phyloP scores from a whole-genome alignment of 2,888 invertebrate genomes.

The Clanis bilineata region DNA sequence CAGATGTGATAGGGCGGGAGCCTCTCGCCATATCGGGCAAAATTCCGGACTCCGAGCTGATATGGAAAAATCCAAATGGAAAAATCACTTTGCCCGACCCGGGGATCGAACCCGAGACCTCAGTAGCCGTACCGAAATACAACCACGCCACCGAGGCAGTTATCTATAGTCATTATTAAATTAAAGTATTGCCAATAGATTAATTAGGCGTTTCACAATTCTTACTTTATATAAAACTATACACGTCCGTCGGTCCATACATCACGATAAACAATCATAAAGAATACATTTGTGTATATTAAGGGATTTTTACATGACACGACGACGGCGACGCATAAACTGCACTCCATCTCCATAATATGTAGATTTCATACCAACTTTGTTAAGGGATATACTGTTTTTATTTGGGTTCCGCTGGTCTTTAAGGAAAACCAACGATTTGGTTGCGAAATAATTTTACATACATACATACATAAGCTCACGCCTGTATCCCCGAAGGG shows the following conservation, averaged over 20 bases:
- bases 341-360: conserved; percentile 54
- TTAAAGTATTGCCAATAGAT: too few species aligned
- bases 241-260: conserved; percentile 20
- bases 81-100: too few species aligned
- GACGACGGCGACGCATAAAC: conserved; percentile 3
- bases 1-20: too few species aligned
- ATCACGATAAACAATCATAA: conserved; percentile 29
- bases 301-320: conserved; percentile 38
- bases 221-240: not conserved
- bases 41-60: too few species aligned
- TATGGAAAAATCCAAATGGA: too few species aligned
- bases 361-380: conserved; percentile 51
- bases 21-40: too few species aligned
- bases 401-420: conserved; percentile 14
- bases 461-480: too few species aligned
- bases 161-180: too few species aligned
- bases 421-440: not conserved
- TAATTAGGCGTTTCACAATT: not conserved
- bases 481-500: too few species aligned
- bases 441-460: not conserved
- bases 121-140: too few species aligned
- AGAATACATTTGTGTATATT: conserved; percentile 42
- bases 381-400: conserved; percentile 24
- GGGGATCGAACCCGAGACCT: too few species aligned
- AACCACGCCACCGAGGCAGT: too few species aligned